Evolutionary conservation across 2,888 invertebrate genomes (phyloP), one percentile per base, ranked within the genome.

Genomic region (Chalcis sispes): DNA sequence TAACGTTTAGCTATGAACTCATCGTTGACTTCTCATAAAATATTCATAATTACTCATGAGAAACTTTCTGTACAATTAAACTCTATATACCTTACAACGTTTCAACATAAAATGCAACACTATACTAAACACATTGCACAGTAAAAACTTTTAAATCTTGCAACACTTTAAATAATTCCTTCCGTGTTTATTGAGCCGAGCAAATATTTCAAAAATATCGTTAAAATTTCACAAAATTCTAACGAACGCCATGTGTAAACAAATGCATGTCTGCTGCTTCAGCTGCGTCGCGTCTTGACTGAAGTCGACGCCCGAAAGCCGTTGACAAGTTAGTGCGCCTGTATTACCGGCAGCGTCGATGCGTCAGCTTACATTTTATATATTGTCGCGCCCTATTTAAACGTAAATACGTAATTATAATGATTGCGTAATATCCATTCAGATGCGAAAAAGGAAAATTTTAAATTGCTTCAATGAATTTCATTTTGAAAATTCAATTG

Each of bases 191-290:
- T 13, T 13, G 8, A 8, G 15, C 15, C 2, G 8, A 13, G 15
- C 13, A 13, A 42, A 42, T 15, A n/a, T 4, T 42, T 42, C 4
- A 10, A 1, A 20, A 69, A 18, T 27, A 29, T 5, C 56, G 27
- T 29, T n/a, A 4, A 29, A 56, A 56, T 42, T 27, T 46, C 2
- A 27, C 7, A 50, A 72, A 72, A 40, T n/a, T 40, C 36, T 3
- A 50, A 15, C 4, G n/a, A 58, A 58, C 46, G 62, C 50, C 58
- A 65, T 65, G 65, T 65, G 64, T 72, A 72, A 72, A 72, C 72
- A 66, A 72, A 72, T 50, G 15, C 20, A 59, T 32, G 40, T 71
- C 62, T 71, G 61, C 50, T 72, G 10, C 10, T 32, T 25, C 20
- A 64, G 72, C 20, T 66, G 72, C 72, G 66, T 72, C 50, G 65